Percentiles rank a stretch among this genome's conserved stretches.
Evolutionary conservation across 2,797 vertebrate species (phyloP).

Genomic region (Pithecia hirsuta): DNA sequence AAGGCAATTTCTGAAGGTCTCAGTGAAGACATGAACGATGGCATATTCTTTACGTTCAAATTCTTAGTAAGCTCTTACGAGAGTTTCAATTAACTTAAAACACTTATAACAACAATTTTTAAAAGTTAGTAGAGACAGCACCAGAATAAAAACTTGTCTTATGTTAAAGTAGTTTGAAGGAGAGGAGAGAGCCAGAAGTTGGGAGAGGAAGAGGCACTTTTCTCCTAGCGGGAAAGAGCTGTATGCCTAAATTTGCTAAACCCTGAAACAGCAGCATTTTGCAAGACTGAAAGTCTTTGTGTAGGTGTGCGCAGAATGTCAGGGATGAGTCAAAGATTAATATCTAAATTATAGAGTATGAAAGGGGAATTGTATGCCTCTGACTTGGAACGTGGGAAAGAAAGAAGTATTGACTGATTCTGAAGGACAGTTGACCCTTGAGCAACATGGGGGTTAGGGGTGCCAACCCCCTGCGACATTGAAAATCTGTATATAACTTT

Average conservation of each 20-base stretch:
- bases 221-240: slow-evolving; percentile 73
- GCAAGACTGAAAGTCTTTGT: slow-evolving; percentile 80
- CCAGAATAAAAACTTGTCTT: background rate
- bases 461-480: rapidly evolving
- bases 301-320: slow-evolving; percentile 87
- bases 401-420: slow-evolving; percentile 79
- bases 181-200: background rate
- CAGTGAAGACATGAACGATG: background rate
- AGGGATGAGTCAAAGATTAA: slow-evolving; percentile 87
- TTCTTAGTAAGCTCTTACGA: slow-evolving; percentile 27
- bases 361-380: slow-evolving; percentile 78
- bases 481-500: background rate
- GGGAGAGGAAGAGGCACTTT: slow-evolving; percentile 45
- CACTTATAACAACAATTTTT: slow-evolving; percentile 23
- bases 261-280: slow-evolving; percentile 78
- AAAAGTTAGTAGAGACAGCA: slow-evolving; percentile 41
- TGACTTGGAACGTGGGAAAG: slow-evolving; percentile 78
- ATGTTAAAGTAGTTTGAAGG: slow-evolving; percentile 21
- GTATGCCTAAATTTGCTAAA: slow-evolving; percentile 80
- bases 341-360: slow-evolving; percentile 83
- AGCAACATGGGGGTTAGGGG: background rate
- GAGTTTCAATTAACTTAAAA: slow-evolving; percentile 45
- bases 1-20: slow-evolving; percentile 44
- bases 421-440: background rate
- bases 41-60: slow-evolving; percentile 3